These are phyloP conservation scores for Tribolium madens DNA, from an alignment of 1,140 invertebrate species.

Conservation along the genomic window DNA sequence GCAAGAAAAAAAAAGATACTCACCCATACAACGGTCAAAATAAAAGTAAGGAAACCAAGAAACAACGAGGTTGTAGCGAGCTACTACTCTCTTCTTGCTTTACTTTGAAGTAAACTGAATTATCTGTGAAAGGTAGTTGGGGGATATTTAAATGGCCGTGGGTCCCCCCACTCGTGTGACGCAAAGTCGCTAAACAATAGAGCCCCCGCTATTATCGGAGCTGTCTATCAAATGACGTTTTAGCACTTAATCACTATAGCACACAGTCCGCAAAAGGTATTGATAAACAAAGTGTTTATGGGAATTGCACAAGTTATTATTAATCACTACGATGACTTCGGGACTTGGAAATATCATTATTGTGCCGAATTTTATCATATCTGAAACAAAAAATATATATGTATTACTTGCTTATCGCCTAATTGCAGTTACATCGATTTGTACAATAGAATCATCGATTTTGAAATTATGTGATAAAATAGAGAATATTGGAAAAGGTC, in stretches of 20 bases:
- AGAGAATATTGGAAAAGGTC: too few species aligned
- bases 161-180: constrained; percentile 30
- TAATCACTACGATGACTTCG: constrained; percentile 15
- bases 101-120: neutral
- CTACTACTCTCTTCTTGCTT: neutral
- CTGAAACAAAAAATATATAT: constrained; percentile 14
- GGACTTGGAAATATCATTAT: constrained; percentile 22
- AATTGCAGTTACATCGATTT: too few species aligned
- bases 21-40: constrained; percentile 58
- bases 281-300: constrained; percentile 34
- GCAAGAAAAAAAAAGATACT: constrained; percentile 45
- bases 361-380: constrained; percentile 6
- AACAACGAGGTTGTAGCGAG: neutral
- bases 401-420: neutral
- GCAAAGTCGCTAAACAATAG: constrained; percentile 18
- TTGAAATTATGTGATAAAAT: too few species aligned
- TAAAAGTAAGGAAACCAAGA: constrained; percentile 51
- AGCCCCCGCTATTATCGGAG: neutral
- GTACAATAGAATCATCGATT: too few species aligned
- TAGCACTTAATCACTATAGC: constrained; percentile 31
- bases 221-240: constrained; percentile 6
- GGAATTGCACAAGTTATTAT: constrained; percentile 28
- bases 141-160: constrained; percentile 13
- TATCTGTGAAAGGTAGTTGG: constrained; percentile 11
- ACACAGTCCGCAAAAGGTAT: constrained; percentile 29